Conservation (phyloP, 2,113 vertebrate genomes). For the Phalacrocorax aristotelis region DNA sequence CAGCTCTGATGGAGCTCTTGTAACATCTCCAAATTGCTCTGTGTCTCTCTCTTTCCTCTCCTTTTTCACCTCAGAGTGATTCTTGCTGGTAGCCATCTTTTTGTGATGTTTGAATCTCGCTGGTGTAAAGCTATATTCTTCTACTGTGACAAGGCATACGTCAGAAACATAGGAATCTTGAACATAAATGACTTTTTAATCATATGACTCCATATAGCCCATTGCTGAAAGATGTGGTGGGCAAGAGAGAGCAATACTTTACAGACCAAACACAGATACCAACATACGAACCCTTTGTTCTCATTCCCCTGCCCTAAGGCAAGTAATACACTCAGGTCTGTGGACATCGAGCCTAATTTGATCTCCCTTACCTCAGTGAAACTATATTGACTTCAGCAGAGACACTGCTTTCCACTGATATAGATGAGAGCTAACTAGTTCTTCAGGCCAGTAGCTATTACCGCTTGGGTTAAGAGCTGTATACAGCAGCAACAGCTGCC, state of each 20-base stretch:
- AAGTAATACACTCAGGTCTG: slow-evolving; percentile 53
- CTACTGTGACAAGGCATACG: not conserved
- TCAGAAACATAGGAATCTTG: not conserved
- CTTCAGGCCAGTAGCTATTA: slow-evolving; percentile 29
- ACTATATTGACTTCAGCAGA: slow-evolving; percentile 44
- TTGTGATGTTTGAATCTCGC: fast-evolving
- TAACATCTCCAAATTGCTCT: not conserved
- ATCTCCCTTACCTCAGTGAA: slow-evolving; percentile 43
- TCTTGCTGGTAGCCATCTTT: not conserved
- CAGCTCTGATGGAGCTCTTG: not conserved
- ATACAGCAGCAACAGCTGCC: not conserved
- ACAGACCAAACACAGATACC: slow-evolving; percentile 18
- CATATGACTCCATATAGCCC: not conserved
- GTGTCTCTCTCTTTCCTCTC: not conserved
- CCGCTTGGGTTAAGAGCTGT: not conserved
- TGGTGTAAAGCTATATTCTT: not conserved
- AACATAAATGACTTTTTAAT: slow-evolving; percentile 42
- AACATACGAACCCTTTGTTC: slow-evolving; percentile 39
- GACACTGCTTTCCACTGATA: slow-evolving; percentile 38
- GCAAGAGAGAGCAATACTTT: slow-evolving; percentile 18
- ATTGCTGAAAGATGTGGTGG: not conserved
- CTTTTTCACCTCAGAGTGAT: not conserved
- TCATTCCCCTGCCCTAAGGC: slow-evolving; percentile 24
- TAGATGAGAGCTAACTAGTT: slow-evolving; percentile 48
- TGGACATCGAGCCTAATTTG: slow-evolving; percentile 54